Evolutionary conservation across 2,888 invertebrate genomes (phyloP).

Genomic region (Coremacera marginata): DNA sequence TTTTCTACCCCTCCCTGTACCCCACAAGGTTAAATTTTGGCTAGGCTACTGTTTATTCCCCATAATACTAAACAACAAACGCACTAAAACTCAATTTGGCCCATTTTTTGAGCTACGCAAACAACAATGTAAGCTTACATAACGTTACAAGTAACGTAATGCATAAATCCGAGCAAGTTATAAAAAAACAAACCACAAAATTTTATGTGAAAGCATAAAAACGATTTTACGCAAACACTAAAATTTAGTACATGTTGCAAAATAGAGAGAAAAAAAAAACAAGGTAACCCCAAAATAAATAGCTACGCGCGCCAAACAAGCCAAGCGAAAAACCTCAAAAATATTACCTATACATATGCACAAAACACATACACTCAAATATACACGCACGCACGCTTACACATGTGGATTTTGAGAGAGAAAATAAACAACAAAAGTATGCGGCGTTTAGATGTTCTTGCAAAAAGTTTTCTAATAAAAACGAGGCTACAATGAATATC

Average conservation of each 20-base stretch:
- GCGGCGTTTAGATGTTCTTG: background rate
- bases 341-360: background rate
- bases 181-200: background rate
- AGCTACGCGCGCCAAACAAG: background rate
- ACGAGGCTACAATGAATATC: background rate
- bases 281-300: background rate
- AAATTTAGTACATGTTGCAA: background rate
- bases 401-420: too few species aligned
- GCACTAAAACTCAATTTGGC: too few species aligned
- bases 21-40: too few species aligned
- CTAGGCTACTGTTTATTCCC: too few species aligned
- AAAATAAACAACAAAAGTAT: background rate
- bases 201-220: background rate
- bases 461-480: conserved; percentile 26
- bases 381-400: background rate
- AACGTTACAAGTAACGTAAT: background rate
- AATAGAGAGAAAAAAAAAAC: background rate
- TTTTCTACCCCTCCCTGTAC: too few species aligned
- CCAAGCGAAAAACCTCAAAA: conserved; percentile 10
- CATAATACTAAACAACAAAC: too few species aligned
- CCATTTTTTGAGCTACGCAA: too few species aligned
- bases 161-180: background rate
- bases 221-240: conserved; percentile 16
- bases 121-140: background rate
- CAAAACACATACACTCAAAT: background rate